Evolutionary conservation across 2,113 vertebrate genomes (phyloP).

Genomic region (Thalassoma bifasciatum): DNA sequence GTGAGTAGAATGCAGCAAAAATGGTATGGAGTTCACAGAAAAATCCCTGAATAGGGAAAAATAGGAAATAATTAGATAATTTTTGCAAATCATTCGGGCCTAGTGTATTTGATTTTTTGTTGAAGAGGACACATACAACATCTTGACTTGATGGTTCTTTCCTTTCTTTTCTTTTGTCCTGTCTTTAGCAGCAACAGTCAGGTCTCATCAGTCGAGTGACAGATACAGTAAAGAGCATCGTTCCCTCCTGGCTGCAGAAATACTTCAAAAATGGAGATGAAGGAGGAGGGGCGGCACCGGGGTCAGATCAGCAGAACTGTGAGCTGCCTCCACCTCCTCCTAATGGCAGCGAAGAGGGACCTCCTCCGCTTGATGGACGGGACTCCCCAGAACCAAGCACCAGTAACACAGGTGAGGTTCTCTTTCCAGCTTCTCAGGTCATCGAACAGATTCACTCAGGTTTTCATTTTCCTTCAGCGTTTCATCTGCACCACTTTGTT

Average conservation of each 20-base stretch:
- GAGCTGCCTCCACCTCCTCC: slow-evolving; percentile 77
- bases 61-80: too few species aligned
- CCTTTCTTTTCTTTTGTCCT: slow-evolving; percentile 17
- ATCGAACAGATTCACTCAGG: too few species aligned
- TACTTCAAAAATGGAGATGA: slow-evolving; percentile 93
- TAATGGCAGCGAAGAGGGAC: slow-evolving; percentile 84
- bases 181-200: slow-evolving; percentile 78
- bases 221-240: slow-evolving; percentile 96
- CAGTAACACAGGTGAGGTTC: slow-evolving; percentile 85
- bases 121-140: background rate
- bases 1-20: too few species aligned
- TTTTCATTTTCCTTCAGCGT: background rate
- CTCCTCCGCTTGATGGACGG: slow-evolving; percentile 82
- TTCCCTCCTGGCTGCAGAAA: slow-evolving; percentile 95
- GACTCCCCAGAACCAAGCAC: slow-evolving; percentile 88
- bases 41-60: too few species aligned
- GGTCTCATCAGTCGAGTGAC: slow-evolving; percentile 95
- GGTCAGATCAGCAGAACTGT: slow-evolving; percentile 70
- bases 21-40: too few species aligned
- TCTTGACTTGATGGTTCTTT: background rate
- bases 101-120: too few species aligned
- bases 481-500: background rate
- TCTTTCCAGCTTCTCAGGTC: background rate
- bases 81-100: too few species aligned
- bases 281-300: slow-evolving; percentile 47